Percentiles rank a stretch among this genome's conserved stretches.
Evolutionary conservation across 2,888 invertebrate species (phyloP).

Genomic region (Tiliacea aurago): DNA sequence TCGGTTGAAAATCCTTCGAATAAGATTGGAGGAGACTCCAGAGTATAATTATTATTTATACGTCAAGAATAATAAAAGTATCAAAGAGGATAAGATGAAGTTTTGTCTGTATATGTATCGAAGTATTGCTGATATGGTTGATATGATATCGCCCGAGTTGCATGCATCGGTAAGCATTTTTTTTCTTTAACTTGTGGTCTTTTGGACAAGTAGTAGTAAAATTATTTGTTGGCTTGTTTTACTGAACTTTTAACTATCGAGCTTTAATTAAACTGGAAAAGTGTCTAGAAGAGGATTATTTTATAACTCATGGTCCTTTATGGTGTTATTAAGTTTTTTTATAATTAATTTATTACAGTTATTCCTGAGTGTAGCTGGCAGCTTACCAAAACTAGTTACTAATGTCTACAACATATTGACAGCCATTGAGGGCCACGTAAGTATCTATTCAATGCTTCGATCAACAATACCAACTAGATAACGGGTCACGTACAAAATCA

Average conservation of each 20-base stretch:
- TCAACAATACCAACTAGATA: too few relatives aligned
- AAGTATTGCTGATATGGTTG: conserved; percentile 79
- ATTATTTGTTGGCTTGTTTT: too few relatives aligned
- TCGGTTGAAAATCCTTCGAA: conserved; percentile 77
- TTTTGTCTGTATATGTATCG: conserved; percentile 79
- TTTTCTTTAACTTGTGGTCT: not conserved
- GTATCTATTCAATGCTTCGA: conserved; percentile 59
- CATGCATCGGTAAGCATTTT: conserved; percentile 79
- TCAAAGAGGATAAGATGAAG: conserved; percentile 78
- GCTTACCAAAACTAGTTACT: conserved; percentile 80
- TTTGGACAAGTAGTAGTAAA: not conserved
- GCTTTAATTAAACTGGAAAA: too few relatives aligned
- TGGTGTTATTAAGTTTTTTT: not conserved
- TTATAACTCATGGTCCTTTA: too few relatives aligned
- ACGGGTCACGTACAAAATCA: too few relatives aligned
- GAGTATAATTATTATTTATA: conserved; percentile 79
- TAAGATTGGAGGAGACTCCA: conserved; percentile 78
- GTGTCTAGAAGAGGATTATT: too few relatives aligned
- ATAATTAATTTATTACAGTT: conserved; percentile 76
- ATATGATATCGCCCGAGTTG: conserved; percentile 79
- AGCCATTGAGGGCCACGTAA: conserved; percentile 80
- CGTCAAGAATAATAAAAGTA: conserved; percentile 75
- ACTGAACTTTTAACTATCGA: too few relatives aligned
- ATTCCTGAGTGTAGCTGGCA: conserved; percentile 80
- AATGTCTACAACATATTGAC: conserved; percentile 81